Evolutionary conservation across 1,140 invertebrate genomes (phyloP).

Genomic region (Diachasmimorpha longicaudata): DNA sequence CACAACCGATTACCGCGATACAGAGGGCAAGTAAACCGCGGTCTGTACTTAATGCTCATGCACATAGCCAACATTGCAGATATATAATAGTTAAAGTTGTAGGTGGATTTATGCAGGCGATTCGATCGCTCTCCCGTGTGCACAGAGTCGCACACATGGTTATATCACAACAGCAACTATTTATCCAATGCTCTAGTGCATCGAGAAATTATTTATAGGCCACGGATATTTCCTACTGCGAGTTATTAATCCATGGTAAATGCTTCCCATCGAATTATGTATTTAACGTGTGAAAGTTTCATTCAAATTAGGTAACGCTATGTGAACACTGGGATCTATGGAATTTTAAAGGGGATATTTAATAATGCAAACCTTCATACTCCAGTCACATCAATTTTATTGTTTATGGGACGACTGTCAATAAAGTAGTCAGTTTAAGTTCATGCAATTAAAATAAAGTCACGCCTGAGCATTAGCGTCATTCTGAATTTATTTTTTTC

Average conservation of each 20-base stretch:
- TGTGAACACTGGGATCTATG: background rate
- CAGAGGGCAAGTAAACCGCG: background rate
- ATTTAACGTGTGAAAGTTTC: slow-evolving; percentile 6
- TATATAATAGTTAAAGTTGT: background rate
- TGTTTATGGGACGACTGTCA: background rate
- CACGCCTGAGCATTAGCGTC: no score
- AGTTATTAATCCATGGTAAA: slow-evolving; percentile 1
- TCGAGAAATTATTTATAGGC: background rate
- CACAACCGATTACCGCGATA: background rate
- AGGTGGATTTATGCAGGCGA: slow-evolving; percentile 1
- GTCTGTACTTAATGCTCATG: background rate
- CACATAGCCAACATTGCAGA: background rate
- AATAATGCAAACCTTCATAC: background rate
- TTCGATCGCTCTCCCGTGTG: background rate
- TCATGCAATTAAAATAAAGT: no score
- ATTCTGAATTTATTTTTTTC: no score
- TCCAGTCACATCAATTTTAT: background rate
- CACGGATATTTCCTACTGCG: background rate
- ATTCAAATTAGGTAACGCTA: background rate
- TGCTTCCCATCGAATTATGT: background rate
- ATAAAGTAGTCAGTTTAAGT: background rate
- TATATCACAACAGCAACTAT: background rate
- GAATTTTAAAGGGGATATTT: background rate
- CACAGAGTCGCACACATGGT: background rate
- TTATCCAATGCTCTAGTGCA: background rate